Percentiles rank a stretch among this genome's conserved stretches.
Conservation (phyloP, 2,888 invertebrate species). For the Helicoverpa assulta region DNA sequence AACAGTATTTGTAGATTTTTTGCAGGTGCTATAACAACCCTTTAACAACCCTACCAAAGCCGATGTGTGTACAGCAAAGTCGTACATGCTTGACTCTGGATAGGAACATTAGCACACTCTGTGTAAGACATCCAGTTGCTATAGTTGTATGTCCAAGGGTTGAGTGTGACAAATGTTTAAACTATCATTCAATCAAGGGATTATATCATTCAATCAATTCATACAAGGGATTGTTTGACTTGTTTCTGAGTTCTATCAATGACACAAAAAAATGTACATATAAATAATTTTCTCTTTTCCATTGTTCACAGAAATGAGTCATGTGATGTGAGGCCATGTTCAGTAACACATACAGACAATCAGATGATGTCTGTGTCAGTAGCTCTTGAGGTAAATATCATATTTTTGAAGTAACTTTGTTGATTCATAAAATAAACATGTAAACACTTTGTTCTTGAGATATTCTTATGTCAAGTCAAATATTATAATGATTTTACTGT, state of each 20-base stretch:
- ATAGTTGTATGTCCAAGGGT: constrained; percentile 83
- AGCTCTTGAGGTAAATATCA: constrained; percentile 3
- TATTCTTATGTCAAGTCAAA: no score
- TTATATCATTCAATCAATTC: no score
- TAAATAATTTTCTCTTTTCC: constrained; percentile 3
- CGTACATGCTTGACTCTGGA: constrained; percentile 86
- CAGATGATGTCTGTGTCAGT: not conserved
- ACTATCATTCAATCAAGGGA: not conserved
- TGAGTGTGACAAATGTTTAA: constrained; percentile 78
- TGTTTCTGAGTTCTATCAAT: no score
- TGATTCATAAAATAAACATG: no score
- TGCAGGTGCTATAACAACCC: no score
- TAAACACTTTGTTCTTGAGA: no score
- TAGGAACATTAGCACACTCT: constrained; percentile 87
- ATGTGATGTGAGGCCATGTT: not conserved
- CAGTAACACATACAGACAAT: not conserved
- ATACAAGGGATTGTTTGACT: no score
- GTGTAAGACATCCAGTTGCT: constrained; percentile 82
- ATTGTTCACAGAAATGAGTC: constrained; percentile 19
- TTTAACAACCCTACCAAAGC: constrained; percentile 86
- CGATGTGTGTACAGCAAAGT: constrained; percentile 80
- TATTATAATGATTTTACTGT: no score
- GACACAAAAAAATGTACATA: not conserved
- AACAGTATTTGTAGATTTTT: no score
- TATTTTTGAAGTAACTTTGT: no score